Evolutionary conservation across 2,797 vertebrate species (phyloP).

Genomic region (Hippoglossus hippoglossus): DNA sequence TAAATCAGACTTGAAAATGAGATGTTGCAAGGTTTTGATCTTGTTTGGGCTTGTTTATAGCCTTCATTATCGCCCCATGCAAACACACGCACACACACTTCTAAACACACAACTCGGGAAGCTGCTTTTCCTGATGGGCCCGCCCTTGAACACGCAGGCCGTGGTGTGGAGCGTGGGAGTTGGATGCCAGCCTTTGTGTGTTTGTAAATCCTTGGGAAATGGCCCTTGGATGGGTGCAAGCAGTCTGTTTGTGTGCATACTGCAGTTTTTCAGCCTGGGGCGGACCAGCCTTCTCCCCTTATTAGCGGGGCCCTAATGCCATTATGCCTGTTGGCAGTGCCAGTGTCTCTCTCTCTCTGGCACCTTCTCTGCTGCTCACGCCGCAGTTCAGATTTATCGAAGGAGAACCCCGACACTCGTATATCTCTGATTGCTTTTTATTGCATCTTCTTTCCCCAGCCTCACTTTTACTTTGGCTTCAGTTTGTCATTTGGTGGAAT

Average conservation of each 20-base stretch:
- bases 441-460: not conserved
- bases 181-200: constrained; percentile 74
- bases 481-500: constrained; percentile 17
- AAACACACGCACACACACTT: constrained; percentile 17
- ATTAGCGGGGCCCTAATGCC: constrained; percentile 71
- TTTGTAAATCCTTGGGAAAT: constrained; percentile 69
- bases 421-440: constrained; percentile 3
- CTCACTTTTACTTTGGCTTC: not conserved
- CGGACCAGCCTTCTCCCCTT: constrained; percentile 60
- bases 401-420: constrained; percentile 30
- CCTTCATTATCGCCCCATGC: constrained; percentile 1
- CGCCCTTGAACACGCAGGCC: constrained; percentile 37
- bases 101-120: constrained; percentile 40
- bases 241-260: constrained; percentile 67
- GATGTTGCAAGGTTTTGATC: constrained; percentile 38
- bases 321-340: constrained; percentile 71
- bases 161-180: constrained; percentile 59
- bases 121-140: constrained; percentile 50
- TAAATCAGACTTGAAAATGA: constrained; percentile 33
- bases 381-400: constrained; percentile 56
- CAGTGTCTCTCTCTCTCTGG: constrained; percentile 56
- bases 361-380: constrained; percentile 64
- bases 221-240: constrained; percentile 60
- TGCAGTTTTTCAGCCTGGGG: constrained; percentile 73
- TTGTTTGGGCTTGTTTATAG: constrained; percentile 37